A percentile compares a stretch with the other conserved stretches of the same genome.
Conservation (phyloP, 2,888 invertebrate genomes). For the Drosophila picticornis region DNA sequence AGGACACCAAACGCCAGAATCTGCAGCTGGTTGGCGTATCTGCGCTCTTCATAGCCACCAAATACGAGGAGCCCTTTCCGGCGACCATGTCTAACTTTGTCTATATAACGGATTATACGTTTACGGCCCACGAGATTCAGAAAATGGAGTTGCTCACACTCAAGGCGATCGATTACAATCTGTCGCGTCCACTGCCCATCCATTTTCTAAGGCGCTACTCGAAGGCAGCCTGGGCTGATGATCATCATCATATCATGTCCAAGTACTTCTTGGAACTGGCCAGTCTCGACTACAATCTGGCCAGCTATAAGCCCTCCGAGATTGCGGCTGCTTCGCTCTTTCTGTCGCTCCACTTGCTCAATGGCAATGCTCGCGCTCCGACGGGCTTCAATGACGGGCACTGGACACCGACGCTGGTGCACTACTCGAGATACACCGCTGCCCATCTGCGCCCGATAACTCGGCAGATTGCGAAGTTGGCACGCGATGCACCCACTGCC, state of each 20-base stretch:
- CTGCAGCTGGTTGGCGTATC: slow-evolving; percentile 96
- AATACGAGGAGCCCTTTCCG: slow-evolving; percentile 97
- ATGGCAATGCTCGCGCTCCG: slow-evolving; percentile 68
- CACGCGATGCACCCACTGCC: slow-evolving; percentile 89
- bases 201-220: slow-evolving; percentile 94
- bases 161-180: slow-evolving; percentile 90
- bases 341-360: slow-evolving; percentile 82
- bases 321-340: slow-evolving; percentile 87
- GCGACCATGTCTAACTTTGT: slow-evolving; percentile 95
- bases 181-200: slow-evolving; percentile 94
- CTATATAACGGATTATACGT: slow-evolving; percentile 95
- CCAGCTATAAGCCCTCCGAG: slow-evolving; percentile 92
- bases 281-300: slow-evolving; percentile 92
- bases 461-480: slow-evolving; percentile 89
- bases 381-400: slow-evolving; percentile 83
- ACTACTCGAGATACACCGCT: slow-evolving; percentile 91
- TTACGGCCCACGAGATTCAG: slow-evolving; percentile 91
- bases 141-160: slow-evolving; percentile 94
- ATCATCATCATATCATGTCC: slow-evolving; percentile 91
- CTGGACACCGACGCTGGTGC: slow-evolving; percentile 91
- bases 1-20: slow-evolving; percentile 88
- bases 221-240: slow-evolving; percentile 87
- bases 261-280: slow-evolving; percentile 96
- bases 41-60: slow-evolving; percentile 95
- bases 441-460: slow-evolving; percentile 90